A percentile compares a stretch with the other conserved stretches of the same genome.
These are phyloP conservation scores for Nomada ruficornis DNA, from an alignment of 2,888 invertebrate genomes.

Conservation along the genomic window DNA sequence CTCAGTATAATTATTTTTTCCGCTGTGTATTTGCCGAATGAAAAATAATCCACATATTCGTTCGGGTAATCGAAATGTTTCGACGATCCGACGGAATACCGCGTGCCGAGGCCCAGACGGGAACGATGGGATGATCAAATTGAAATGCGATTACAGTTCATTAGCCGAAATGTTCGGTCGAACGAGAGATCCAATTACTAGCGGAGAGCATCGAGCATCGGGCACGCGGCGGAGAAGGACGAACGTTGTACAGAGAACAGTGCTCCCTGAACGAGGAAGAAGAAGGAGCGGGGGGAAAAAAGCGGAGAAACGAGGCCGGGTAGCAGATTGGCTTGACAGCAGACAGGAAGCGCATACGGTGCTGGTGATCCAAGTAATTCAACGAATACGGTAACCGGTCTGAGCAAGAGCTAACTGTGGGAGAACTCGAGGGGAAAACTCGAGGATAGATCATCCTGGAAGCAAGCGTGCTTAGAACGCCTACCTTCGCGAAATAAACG, in stretches of 20 bases:
- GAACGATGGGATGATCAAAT: conserved; percentile 57
- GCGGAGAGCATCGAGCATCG: conserved; percentile 20
- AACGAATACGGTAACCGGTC: conserved; percentile 43
- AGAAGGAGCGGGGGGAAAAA: conserved; percentile 26
- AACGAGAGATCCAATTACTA: conserved; percentile 64
- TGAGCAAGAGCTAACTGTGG: conserved; percentile 32
- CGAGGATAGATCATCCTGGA: conserved; percentile 56
- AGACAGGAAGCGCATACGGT: conserved; percentile 48
- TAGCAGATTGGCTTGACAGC: conserved; percentile 55
- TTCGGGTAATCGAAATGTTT: conserved; percentile 43
- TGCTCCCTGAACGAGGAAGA: conserved; percentile 11
- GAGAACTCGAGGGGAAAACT: conserved; percentile 20
- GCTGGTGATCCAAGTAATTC: conserved; percentile 58
- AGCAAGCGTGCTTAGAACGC: conserved; percentile 51
- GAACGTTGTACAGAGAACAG: conserved; percentile 18
- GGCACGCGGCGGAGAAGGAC: conserved; percentile 28
- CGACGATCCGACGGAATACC: conserved; percentile 28
- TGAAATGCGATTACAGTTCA: conserved; percentile 67
- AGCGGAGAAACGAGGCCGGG: conserved; percentile 36
- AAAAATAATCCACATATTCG: conserved; percentile 37
- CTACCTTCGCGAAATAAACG: conserved; percentile 36
- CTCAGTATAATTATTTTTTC: neutral
- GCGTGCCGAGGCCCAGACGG: conserved; percentile 25
- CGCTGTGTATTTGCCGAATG: neutral
- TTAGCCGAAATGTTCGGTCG: conserved; percentile 64